Percentiles rank a stretch among this genome's conserved stretches.
These are phyloP conservation scores for Pterocles burchelli DNA, from an alignment of 2,113 vertebrate genomes.

Conservation along the genomic window DNA sequence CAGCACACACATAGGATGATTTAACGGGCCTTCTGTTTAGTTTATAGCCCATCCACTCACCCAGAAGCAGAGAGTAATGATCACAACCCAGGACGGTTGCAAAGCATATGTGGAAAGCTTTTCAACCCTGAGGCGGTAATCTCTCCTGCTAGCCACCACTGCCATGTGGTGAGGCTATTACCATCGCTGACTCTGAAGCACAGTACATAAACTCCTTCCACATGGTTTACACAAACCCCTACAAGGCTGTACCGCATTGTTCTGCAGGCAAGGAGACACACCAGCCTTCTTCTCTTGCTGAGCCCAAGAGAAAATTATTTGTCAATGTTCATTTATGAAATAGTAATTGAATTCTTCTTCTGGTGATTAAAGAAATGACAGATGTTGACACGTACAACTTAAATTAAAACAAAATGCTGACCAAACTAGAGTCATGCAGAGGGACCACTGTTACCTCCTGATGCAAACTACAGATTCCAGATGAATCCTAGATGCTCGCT, in stretches of 20 bases:
- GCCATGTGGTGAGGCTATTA: not conserved
- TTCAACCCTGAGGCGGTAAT: slow-evolving; percentile 17
- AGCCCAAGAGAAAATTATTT: slow-evolving; percentile 25
- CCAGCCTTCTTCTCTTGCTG: not conserved
- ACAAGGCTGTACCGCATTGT: not conserved
- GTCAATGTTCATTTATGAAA: slow-evolving; percentile 44
- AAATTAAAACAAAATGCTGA: slow-evolving; percentile 60
- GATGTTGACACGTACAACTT: slow-evolving; percentile 40
- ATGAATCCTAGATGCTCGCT: slow-evolving; percentile 66
- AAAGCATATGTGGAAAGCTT: slow-evolving; percentile 31
- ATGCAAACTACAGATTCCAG: slow-evolving; percentile 56
- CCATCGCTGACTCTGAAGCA: not conserved
- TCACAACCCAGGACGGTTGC: not conserved
- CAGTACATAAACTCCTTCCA: slow-evolving; percentile 13
- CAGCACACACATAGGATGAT: not conserved
- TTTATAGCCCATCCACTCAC: not conserved
- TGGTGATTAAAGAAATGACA: slow-evolving; percentile 53
- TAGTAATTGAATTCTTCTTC: slow-evolving; percentile 53
- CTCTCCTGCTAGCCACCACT: not conserved
- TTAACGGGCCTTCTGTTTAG: slow-evolving; percentile 20
- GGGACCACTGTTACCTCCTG: slow-evolving; percentile 38
- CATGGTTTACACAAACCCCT: not conserved
- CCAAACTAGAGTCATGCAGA: slow-evolving; percentile 25
- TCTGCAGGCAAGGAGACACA: not conserved
- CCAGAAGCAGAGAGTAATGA: slow-evolving; percentile 1